Percentiles rank a stretch among this genome's conserved stretches.
Conservation (phyloP, 2,797 vertebrate genomes). For the Chrosomus eos region DNA sequence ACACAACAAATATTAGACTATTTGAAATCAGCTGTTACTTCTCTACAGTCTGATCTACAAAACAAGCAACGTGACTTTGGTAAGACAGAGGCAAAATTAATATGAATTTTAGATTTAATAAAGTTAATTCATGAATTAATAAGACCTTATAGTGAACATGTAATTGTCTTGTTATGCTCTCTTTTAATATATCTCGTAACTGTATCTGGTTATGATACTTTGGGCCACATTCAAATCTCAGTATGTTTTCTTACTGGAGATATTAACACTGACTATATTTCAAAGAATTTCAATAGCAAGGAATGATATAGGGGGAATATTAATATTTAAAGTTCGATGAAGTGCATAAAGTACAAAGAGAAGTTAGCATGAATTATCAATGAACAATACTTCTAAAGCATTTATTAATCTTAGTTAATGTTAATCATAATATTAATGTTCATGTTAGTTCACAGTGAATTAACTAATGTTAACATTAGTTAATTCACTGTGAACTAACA, state of each 20-base stretch:
- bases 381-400: not conserved
- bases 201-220: not conserved
- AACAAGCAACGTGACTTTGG: not conserved
- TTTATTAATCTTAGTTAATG: too few relatives aligned
- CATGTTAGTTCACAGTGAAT: too few relatives aligned
- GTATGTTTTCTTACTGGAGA: not conserved
- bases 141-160: not conserved
- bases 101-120: not conserved
- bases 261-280: not conserved
- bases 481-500: too few relatives aligned
- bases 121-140: not conserved
- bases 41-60: slow-evolving; percentile 8
- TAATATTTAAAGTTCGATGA: not conserved
- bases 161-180: not conserved
- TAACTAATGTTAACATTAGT: too few relatives aligned
- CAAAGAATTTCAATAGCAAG: not conserved
- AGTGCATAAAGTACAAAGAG: not conserved
- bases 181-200: not conserved
- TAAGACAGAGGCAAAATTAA: not conserved
- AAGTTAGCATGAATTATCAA: not conserved
- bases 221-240: not conserved
- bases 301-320: not conserved
- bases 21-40: not conserved
- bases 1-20: not conserved
- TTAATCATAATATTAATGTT: too few relatives aligned